Conservation (phyloP, 1,140 invertebrate genomes). For the Hylyphantes graminicola region DNA sequence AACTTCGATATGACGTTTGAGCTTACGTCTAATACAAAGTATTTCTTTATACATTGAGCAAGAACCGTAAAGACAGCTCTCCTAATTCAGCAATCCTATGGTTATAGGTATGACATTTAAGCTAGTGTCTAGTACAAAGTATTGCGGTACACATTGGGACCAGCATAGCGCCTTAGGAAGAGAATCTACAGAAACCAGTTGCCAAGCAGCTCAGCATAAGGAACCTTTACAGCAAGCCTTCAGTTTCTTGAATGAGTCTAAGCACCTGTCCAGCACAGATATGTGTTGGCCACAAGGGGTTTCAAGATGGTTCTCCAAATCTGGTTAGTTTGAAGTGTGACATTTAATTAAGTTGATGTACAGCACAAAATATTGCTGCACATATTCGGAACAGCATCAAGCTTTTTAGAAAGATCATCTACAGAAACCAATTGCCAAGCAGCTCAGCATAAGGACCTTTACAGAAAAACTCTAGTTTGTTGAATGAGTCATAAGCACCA, state of each 20-base stretch:
- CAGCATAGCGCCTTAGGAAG: conserved; percentile 81
- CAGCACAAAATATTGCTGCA: conserved; percentile 70
- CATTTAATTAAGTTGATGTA: neutral
- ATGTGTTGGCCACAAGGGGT: no score
- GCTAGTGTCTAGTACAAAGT: conserved; percentile 23
- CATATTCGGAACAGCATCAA: conserved; percentile 81
- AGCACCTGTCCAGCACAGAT: no score
- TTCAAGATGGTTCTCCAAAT: no score
- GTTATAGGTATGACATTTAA: neutral
- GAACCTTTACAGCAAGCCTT: conserved; percentile 69
- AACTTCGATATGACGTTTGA: no score
- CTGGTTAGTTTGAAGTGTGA: no score
- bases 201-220: conserved; percentile 77
- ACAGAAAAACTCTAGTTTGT: conserved; percentile 62
- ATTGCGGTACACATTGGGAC: conserved; percentile 81
- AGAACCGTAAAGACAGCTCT: no score
- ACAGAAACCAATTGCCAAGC: conserved; percentile 84
- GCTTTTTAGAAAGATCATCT: conserved; percentile 81
- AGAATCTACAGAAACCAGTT: conserved; percentile 83
- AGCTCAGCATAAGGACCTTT: conserved; percentile 74
- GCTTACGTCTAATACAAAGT: no score
- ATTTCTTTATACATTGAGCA: no score
- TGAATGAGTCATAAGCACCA: no score
- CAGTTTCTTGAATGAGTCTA: no score
- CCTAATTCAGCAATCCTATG: no score